A percentile compares a stretch with the other conserved stretches of the same genome.
Evolutionary conservation across 2,113 vertebrate species (phyloP).

Genomic region (Chloropsis hardwickii): DNA sequence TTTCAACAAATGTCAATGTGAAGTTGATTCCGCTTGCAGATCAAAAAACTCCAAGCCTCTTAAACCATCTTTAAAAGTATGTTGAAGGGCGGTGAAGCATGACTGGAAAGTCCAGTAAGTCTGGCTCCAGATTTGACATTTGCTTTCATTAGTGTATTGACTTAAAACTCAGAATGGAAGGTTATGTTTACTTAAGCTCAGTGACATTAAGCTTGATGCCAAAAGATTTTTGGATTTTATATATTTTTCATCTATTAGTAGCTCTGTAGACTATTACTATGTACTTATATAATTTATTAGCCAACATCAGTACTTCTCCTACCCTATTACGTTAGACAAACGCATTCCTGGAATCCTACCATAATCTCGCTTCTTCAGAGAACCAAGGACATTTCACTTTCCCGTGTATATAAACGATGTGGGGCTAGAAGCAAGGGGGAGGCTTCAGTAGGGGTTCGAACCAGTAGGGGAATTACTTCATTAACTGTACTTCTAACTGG

Average conservation of each 20-base stretch:
- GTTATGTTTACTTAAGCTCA: neutral
- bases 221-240: neutral
- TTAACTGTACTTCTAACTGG: neutral
- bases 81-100: neutral
- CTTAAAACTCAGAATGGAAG: neutral
- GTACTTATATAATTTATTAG: neutral
- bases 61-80: neutral
- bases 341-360: neutral
- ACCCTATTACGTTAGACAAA: neutral
- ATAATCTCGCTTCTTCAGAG: neutral
- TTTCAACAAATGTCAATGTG: neutral
- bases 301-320: neutral
- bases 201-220: neutral
- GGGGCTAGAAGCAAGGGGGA: neutral
- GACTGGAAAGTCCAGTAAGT: conserved; percentile 50
- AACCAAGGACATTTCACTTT: neutral
- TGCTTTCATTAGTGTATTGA: neutral
- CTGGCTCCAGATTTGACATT: neutral
- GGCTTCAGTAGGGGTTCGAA: neutral
- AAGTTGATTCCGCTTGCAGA: neutral
- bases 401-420: neutral
- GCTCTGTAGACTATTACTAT: neutral
- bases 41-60: neutral
- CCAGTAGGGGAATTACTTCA: neutral
- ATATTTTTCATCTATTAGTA: neutral